Evolutionary conservation across 37 sponge, comb jelly and placozoan genomes (phyloP).

Genomic region (Diacarnus erythraeanus): DNA sequence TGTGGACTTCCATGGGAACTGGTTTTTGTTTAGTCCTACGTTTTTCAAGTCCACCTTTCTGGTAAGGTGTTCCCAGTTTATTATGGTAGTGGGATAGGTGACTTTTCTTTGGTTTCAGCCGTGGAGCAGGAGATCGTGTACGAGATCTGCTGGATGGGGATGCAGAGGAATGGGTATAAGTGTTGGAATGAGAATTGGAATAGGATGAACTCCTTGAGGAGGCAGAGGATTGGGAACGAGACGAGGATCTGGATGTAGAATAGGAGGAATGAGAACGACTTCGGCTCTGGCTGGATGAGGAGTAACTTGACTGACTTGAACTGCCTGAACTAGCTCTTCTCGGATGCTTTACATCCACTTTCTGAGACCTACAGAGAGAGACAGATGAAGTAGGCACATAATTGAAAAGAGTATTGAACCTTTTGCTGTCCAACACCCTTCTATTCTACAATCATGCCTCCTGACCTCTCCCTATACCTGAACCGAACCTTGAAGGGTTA

Average conservation of each 20-base stretch:
- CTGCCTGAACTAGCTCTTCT: neutral
- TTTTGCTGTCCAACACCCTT: too few relatives aligned
- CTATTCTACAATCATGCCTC: neutral
- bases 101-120: neutral
- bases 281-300: neutral
- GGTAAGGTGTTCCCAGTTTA: neutral
- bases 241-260: neutral
- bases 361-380: neutral
- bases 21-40: neutral
- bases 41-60: neutral
- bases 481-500: neutral
- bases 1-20: too few relatives aligned
- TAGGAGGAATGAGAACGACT: neutral
- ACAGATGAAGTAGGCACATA: too few relatives aligned
- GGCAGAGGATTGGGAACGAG: neutral
- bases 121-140: neutral
- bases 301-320: neutral
- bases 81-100: neutral
- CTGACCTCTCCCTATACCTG: neutral
- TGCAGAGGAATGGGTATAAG: constrained; percentile 1
- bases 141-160: neutral
- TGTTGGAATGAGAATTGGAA: neutral
- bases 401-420: too few relatives aligned
- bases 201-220: neutral
- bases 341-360: neutral